Base-by-base conservation (phyloP, 2,797 vertebrate species). In the Typhlichthys subterraneus region DNA sequence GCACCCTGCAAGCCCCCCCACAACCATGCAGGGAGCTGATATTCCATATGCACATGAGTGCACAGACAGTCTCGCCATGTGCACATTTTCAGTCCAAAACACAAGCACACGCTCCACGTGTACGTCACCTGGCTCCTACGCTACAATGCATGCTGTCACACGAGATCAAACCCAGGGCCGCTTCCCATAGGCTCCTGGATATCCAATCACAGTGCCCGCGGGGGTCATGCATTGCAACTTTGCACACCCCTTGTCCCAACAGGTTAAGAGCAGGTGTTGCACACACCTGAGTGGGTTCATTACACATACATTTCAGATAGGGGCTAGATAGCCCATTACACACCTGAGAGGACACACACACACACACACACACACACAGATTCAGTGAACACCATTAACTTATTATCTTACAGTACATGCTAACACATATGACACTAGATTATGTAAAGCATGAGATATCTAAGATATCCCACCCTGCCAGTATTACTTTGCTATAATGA, bases 201-300 rank as follows among this genome's bases (percentile, higher is more conserved):
- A 65, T 45, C 49, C 49, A 52, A 59, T 15, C 45, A 61, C 62
- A 65, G 77, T 77, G 74, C 69, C 60, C 57, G 68, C 9, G 54
- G 51, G 47, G 76, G 70, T 76, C 63, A 71, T 50, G 12, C 12
- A 0, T 38, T 69, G 60, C 77, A 80, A 54, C 76, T 84, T 70
- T 72, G 31, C 1, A 9, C 70, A 61, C 13, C 76, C 64, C 65
- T 64, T 83, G 82, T 84, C 69, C 63, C 55, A 45, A 80, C 87
- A 89, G 64, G 86, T 79, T 73, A 12, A 12, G 57, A 87, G 81
- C 86, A 88, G 86, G 82, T 69, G 67, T 82, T 73, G 71, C 47
- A 66, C 65, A 80, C 82, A 86, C 75, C 76, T 88, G 72, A 84
- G 51, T 83, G 74, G 82, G 29, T 76, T 75, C 70, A 85, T 85